phyloP scores from a whole-genome alignment of 2,888 invertebrate species.

The Gastracanthus pulcherrimus region DNA sequence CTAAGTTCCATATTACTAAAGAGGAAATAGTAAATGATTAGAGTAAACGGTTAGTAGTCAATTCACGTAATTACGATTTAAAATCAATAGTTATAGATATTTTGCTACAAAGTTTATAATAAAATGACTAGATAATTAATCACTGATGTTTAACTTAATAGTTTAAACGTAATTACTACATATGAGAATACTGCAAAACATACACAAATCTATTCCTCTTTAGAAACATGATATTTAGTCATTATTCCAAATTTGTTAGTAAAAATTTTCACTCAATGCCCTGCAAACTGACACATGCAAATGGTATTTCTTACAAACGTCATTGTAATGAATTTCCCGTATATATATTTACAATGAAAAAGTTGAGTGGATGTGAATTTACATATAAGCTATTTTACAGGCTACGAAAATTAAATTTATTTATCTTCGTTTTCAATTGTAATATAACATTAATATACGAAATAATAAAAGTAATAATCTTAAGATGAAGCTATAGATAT shows the following conservation, averaged over 20 bases:
- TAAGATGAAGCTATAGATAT: too few species aligned
- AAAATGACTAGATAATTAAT: too few species aligned
- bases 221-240: neutral
- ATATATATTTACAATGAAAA: conserved; percentile 7
- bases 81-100: too few species aligned
- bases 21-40: neutral
- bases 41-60: too few species aligned
- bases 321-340: neutral
- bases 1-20: neutral
- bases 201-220: neutral
- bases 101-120: too few species aligned
- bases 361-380: neutral
- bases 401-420: too few species aligned
- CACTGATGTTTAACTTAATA: too few species aligned
- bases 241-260: conserved; percentile 14
- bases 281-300: conserved; percentile 1
- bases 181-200: neutral
- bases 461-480: too few species aligned
- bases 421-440: neutral
- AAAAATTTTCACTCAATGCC: conserved; percentile 13
- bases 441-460: too few species aligned
- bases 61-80: too few species aligned
- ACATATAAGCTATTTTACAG: too few species aligned
- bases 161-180: too few species aligned
- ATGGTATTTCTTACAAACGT: neutral